Conservation (phyloP, 2,888 invertebrate species). For the Capitulum mitella region DNA sequence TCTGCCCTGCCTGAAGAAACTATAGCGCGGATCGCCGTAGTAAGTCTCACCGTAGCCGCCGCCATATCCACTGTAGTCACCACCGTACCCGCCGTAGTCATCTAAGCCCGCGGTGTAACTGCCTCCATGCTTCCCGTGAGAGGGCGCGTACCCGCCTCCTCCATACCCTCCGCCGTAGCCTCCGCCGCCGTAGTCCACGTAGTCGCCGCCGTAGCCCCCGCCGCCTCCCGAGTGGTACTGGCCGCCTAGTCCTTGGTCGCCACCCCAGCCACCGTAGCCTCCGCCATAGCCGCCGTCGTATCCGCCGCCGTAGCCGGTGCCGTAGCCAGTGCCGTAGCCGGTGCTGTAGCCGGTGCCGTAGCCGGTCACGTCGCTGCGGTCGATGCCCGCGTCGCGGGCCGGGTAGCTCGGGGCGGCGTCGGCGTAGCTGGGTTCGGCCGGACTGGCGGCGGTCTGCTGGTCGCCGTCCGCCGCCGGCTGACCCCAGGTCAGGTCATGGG, state of each 20-base stretch:
- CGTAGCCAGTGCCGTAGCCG: not conserved
- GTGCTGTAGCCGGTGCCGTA: not conserved
- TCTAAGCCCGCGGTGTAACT: not conserved
- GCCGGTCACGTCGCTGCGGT: not conserved
- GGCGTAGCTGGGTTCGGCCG: not conserved
- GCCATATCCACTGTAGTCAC: not conserved
- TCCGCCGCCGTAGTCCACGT: not conserved
- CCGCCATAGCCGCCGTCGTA: not conserved
- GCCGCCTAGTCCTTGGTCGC: not conserved
- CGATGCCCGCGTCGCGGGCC: not conserved
- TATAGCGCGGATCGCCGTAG: no score
- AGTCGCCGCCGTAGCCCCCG: not conserved
- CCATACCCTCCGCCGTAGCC: not conserved
- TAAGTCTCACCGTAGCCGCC: not conserved
- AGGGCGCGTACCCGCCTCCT: not conserved
- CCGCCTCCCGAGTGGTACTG: not conserved
- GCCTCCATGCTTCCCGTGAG: not conserved
- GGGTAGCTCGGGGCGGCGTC: not conserved
- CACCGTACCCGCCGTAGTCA: not conserved
- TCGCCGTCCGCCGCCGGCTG: not conserved
- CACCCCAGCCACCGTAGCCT: not conserved
- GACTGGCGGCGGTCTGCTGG: not conserved
- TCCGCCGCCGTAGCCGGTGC: not conserved
- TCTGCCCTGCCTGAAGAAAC: no score
- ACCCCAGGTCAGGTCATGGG: not conserved